Conservation (phyloP, 2,113 vertebrate species). For the Pogona vitticeps region DNA sequence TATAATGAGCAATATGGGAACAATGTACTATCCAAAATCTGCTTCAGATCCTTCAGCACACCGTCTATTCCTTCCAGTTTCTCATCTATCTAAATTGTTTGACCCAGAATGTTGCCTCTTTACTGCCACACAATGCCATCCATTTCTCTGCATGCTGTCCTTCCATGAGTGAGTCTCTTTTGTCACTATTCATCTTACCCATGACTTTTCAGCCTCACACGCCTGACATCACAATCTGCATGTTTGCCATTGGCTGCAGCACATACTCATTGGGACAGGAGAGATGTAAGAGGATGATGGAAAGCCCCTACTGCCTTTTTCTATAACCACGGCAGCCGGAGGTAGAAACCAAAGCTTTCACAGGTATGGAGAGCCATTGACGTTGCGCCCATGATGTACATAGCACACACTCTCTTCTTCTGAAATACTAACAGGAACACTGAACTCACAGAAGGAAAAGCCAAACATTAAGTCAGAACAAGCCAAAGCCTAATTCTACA, state of each 20-base stretch:
- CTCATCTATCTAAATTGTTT: background rate
- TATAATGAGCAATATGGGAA: too few species aligned
- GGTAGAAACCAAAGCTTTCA: conserved; percentile 5
- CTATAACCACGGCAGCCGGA: background rate
- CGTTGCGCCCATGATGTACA: background rate
- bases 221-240: conserved; percentile 34
- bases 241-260: conserved; percentile 25
- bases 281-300: conserved; percentile 9
- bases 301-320: background rate
- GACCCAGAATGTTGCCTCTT: background rate
- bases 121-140: background rate
- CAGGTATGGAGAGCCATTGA: background rate
- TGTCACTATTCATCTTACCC: background rate
- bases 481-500: background rate
- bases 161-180: background rate
- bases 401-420: background rate
- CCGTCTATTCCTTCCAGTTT: background rate
- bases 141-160: background rate
- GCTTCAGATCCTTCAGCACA: too few species aligned
- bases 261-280: background rate
- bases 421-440: background rate
- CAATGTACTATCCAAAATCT: background rate
- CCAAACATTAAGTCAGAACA: background rate
- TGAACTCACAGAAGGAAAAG: background rate
- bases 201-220: background rate